Conservation (phyloP, 2,797 vertebrate species). For the Sebastiscus albofasciatus region DNA sequence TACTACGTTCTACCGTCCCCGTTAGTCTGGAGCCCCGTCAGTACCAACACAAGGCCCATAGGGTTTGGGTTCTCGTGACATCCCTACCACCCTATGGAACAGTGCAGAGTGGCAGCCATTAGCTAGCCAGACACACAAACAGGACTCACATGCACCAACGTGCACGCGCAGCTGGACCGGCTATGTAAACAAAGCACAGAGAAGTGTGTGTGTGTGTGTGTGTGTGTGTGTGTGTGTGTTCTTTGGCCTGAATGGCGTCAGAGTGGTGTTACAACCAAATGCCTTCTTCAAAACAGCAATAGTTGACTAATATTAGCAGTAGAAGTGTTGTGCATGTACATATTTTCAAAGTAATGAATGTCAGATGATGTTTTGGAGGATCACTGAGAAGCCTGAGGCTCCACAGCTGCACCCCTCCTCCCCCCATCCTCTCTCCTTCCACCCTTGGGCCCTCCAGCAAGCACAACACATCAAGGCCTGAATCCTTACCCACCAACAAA, state of each 20-base stretch:
- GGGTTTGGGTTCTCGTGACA: too few relatives aligned
- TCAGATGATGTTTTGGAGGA: conserved; percentile 72
- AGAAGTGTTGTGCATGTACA: conserved; percentile 53
- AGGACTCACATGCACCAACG: too few relatives aligned
- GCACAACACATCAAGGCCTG: conserved; percentile 70
- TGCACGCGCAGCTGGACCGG: too few relatives aligned
- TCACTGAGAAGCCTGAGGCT: conserved; percentile 63
- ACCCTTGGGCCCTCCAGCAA: conserved; percentile 55
- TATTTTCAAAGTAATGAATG: conserved; percentile 66
- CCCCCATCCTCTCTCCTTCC: conserved; percentile 49
- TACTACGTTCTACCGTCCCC: too few relatives aligned
- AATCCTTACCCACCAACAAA: conserved; percentile 73
- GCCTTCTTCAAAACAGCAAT: conserved; percentile 43
- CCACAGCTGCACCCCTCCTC: conserved; percentile 59
- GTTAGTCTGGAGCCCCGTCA: too few relatives aligned
- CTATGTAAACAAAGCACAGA: too few relatives aligned
- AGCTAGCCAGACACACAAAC: too few relatives aligned
- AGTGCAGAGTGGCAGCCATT: too few relatives aligned
- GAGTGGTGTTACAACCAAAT: conserved; percentile 1
- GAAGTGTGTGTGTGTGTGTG: too few relatives aligned
- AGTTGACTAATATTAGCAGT: conserved; percentile 64
- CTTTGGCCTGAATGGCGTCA: background rate
- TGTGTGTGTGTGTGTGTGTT: background rate
- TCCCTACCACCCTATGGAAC: too few relatives aligned
- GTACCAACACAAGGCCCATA: too few relatives aligned